Percentiles rank a stretch among this genome's conserved stretches.
Evolutionary conservation across 2,888 invertebrate species (phyloP).

Genomic region (Emmelina monodactyla): DNA sequence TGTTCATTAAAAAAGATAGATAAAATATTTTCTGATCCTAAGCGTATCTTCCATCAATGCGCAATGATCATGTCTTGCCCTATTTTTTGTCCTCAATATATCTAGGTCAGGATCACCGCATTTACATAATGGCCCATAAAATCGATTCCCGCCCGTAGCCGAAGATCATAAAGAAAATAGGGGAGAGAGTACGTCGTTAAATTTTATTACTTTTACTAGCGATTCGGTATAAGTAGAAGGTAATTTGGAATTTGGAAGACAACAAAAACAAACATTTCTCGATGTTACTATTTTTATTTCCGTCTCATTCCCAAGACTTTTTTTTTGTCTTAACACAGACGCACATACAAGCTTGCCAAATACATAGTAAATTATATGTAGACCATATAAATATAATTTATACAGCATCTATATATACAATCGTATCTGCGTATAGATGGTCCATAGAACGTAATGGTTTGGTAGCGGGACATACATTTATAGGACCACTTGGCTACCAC

Average conservation of each 20-base stretch:
- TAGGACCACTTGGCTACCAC: neutral
- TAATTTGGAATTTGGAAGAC: conserved; percentile 3
- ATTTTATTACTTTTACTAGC: too few relatives aligned
- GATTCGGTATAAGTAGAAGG: conserved; percentile 1
- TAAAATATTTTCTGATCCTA: too few relatives aligned
- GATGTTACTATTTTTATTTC: conserved; percentile 62
- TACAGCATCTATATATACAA: conserved; percentile 63
- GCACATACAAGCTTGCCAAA: conserved; percentile 51
- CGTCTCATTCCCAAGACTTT: conserved; percentile 49
- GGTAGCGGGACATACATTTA: too few relatives aligned
- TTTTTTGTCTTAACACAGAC: conserved; percentile 42
- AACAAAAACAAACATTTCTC: conserved; percentile 35
- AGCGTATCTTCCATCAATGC: too few relatives aligned
- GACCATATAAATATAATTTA: conserved; percentile 49
- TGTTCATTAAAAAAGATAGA: too few relatives aligned
- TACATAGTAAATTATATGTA: conserved; percentile 37
- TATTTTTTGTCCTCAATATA: too few relatives aligned
- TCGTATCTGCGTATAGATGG: conserved; percentile 19
- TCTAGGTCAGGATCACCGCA: too few relatives aligned
- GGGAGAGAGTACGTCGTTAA: too few relatives aligned
- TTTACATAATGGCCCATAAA: too few relatives aligned
- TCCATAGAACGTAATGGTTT: conserved; percentile 15
- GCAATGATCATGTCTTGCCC: too few relatives aligned
- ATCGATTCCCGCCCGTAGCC: too few relatives aligned
- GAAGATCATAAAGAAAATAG: too few relatives aligned